A percentile compares a stretch with the other conserved stretches of the same genome.
Evolutionary conservation across 2,113 vertebrate genomes (phyloP).

Genomic region (Catharus minimus): DNA sequence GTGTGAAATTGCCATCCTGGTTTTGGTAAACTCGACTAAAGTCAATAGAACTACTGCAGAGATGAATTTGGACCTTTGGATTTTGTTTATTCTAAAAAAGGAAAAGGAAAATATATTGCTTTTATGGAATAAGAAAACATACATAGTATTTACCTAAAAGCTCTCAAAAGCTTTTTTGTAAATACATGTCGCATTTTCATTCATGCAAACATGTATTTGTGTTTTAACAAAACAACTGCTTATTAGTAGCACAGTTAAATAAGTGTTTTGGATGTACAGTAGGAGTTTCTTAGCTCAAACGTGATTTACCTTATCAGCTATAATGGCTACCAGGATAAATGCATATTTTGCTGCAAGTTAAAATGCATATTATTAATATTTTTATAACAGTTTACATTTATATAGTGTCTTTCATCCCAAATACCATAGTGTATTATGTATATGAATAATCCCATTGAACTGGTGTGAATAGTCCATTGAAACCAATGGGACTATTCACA

Average conservation of each 20-base stretch:
- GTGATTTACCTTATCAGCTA: constrained; percentile 33
- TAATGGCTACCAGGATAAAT: constrained; percentile 9
- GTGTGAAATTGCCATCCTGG: constrained; percentile 33
- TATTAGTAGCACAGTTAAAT: constrained; percentile 59
- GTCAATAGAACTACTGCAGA: constrained; percentile 42
- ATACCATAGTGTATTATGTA: constrained; percentile 13
- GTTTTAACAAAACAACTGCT: constrained; percentile 38
- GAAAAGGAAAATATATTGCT: background rate
- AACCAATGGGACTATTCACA: constrained; percentile 6
- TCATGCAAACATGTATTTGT: constrained; percentile 42
- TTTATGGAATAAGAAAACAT: background rate
- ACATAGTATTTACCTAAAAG: constrained; percentile 36
- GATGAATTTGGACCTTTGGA: constrained; percentile 31
- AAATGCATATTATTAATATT: constrained; percentile 60
- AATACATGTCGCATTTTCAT: background rate
- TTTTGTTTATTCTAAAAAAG: constrained; percentile 38
- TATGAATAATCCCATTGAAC: constrained; percentile 60
- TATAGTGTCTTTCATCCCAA: background rate
- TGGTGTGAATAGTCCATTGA: constrained; percentile 57
- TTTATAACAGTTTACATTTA: constrained; percentile 50
- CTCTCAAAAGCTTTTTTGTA: constrained; percentile 51
- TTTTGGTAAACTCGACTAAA: background rate
- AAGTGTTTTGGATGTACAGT: constrained; percentile 38
- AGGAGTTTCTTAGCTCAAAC: constrained; percentile 35
- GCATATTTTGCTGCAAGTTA: constrained; percentile 15